A percentile compares a stretch with the other conserved stretches of the same genome.
Conservation (phyloP, 2,888 invertebrate genomes). For the Pomacea canaliculata region DNA sequence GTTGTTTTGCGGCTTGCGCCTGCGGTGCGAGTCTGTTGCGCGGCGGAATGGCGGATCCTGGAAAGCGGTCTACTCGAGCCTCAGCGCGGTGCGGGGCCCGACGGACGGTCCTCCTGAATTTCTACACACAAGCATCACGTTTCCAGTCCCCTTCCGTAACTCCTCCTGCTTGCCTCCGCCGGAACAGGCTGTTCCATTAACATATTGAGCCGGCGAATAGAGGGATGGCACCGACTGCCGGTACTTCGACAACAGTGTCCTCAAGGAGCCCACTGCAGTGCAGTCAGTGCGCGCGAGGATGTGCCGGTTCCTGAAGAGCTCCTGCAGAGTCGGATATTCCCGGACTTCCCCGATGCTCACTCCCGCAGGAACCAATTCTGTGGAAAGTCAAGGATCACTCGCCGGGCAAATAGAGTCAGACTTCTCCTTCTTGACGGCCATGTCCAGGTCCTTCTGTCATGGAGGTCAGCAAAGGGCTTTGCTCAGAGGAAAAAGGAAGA, state of each 20-base stretch:
- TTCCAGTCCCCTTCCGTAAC: background rate
- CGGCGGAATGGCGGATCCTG: slow-evolving; percentile 13
- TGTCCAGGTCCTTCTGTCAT: background rate
- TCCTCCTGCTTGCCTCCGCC: background rate
- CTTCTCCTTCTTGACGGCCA: background rate
- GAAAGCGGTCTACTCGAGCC: background rate
- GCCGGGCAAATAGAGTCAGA: background rate
- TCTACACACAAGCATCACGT: slow-evolving; percentile 10
- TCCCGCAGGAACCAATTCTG: background rate
- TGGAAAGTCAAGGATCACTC: background rate
- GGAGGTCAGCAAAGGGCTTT: background rate
- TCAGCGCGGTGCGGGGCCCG: slow-evolving; percentile 12
- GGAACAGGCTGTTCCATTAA: background rate
- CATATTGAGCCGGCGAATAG: no score
- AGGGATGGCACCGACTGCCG: no score
- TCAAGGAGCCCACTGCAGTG: slow-evolving; percentile 7
- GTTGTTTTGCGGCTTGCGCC: slow-evolving; percentile 6
- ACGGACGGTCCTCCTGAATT: slow-evolving; percentile 16
- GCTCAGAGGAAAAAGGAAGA: background rate
- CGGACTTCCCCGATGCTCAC: background rate
- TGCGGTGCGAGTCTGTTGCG: slow-evolving; percentile 15
- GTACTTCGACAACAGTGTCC: background rate
- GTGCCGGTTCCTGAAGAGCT: background rate
- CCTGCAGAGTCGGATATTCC: background rate
- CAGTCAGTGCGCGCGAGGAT: slow-evolving; percentile 2